Evolutionary conservation across 2,888 invertebrate genomes (phyloP).

Genomic region (Agriopis leucophaearia): DNA sequence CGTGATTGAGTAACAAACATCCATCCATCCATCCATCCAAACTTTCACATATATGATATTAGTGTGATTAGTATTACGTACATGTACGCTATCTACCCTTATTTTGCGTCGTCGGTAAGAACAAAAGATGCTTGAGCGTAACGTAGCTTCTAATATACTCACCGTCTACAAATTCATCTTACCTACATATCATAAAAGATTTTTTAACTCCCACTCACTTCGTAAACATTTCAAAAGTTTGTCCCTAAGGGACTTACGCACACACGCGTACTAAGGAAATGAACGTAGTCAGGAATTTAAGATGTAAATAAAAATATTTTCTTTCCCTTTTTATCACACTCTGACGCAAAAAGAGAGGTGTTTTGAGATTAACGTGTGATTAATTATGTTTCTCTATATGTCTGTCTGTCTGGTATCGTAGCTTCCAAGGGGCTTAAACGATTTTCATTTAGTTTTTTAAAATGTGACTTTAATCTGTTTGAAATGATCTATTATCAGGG

Average conservation of each 20-base stretch:
- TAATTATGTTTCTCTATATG: too few relatives aligned
- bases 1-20: too few relatives aligned
- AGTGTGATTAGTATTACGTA: too few relatives aligned
- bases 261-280: slow-evolving; percentile 4
- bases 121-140: neutral
- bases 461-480: too few relatives aligned
- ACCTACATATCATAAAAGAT: slow-evolving; percentile 23
- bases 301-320: neutral
- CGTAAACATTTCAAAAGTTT: slow-evolving; percentile 44
- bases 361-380: too few relatives aligned
- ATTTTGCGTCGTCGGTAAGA: neutral
- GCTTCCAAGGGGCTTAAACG: too few relatives aligned
- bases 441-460: too few relatives aligned
- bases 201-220: slow-evolving; percentile 21
- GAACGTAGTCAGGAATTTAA: neutral
- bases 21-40: too few relatives aligned
- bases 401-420: too few relatives aligned
- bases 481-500: too few relatives aligned
- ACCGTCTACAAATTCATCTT: neutral
- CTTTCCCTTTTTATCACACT: neutral
- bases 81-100: neutral
- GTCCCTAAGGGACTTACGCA: slow-evolving; percentile 38
- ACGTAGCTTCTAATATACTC: neutral
- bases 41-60: too few relatives aligned
- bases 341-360: too few relatives aligned